A percentile compares a stretch with the other conserved stretches of the same genome.
phyloP scores from a whole-genome alignment of 2,113 vertebrate species.

The Grantiella picta region DNA sequence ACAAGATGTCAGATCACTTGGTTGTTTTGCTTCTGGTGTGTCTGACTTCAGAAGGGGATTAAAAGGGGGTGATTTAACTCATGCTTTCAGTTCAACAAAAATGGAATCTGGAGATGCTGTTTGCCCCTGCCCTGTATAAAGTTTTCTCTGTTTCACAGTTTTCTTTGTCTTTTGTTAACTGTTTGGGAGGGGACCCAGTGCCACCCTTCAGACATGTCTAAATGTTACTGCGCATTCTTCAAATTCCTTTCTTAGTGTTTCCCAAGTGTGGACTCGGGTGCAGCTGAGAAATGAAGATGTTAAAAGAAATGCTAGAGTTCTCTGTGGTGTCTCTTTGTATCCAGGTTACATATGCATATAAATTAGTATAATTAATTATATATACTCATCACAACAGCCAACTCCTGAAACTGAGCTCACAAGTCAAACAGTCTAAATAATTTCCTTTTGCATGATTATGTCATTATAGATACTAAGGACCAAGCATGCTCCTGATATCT shows the following conservation, averaged over 20 bases:
- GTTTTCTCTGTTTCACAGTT: neutral
- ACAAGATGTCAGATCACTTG: neutral
- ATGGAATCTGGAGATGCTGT: neutral
- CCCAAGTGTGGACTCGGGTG: neutral
- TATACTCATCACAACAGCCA: neutral
- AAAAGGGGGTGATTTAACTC: neutral
- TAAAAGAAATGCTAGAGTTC: neutral
- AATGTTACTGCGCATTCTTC: neutral
- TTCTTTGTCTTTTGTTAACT: neutral
- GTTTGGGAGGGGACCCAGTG: neutral
- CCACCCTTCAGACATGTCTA: neutral
- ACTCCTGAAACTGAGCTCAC: neutral
- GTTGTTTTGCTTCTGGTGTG: neutral
- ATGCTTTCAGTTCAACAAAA: neutral
- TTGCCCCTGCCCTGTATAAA: neutral
- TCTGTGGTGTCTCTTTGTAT: neutral
- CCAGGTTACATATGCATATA: neutral
- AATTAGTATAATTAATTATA: neutral
- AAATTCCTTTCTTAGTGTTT: neutral
- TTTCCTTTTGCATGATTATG: neutral
- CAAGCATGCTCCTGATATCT: neutral
- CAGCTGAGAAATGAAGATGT: neutral
- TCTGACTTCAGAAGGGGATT: neutral
- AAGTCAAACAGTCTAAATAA: neutral
- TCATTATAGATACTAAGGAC: neutral